phyloP scores from a whole-genome alignment of 1,140 invertebrate genomes.

The Bathynomus jamesi region DNA sequence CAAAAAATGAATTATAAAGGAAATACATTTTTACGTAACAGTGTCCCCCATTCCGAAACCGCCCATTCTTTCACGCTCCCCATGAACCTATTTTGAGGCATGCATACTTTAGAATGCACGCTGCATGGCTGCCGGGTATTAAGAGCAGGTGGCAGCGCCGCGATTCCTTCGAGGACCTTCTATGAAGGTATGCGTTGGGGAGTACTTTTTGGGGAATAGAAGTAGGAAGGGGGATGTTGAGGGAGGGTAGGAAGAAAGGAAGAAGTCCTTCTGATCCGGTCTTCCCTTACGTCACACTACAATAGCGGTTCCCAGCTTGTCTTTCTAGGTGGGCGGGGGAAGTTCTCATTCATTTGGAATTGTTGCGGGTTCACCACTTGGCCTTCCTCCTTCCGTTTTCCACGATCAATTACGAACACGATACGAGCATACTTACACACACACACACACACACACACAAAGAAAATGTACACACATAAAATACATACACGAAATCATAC shows the following conservation, averaged over 20 bases:
- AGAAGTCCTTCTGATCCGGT: not conserved
- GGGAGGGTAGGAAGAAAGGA: not conserved
- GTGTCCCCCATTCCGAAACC: too few species aligned
- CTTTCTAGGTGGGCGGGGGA: not conserved
- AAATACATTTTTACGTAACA: too few species aligned
- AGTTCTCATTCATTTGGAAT: not conserved
- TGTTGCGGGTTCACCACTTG: not conserved
- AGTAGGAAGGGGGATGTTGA: not conserved
- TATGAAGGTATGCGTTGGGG: too few species aligned
- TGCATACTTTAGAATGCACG: too few species aligned
- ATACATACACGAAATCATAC: not conserved
- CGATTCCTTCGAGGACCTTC: too few species aligned
- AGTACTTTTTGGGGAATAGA: too few species aligned
- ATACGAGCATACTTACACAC: not conserved
- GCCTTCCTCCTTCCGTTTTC: not conserved
- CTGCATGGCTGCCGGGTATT: too few species aligned
- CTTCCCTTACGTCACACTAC: not conserved
- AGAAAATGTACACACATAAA: not conserved
- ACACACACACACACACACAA: not conserved
- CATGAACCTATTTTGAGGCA: too few species aligned
- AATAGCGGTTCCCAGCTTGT: not conserved
- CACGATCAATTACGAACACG: not conserved
- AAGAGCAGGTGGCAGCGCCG: too few species aligned
- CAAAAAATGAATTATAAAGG: too few species aligned
- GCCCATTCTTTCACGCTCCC: too few species aligned